Evolutionary conservation across 2,888 invertebrate species (phyloP), one percentile per base, ranked within the genome.

Genomic region (Sipha maydis): DNA sequence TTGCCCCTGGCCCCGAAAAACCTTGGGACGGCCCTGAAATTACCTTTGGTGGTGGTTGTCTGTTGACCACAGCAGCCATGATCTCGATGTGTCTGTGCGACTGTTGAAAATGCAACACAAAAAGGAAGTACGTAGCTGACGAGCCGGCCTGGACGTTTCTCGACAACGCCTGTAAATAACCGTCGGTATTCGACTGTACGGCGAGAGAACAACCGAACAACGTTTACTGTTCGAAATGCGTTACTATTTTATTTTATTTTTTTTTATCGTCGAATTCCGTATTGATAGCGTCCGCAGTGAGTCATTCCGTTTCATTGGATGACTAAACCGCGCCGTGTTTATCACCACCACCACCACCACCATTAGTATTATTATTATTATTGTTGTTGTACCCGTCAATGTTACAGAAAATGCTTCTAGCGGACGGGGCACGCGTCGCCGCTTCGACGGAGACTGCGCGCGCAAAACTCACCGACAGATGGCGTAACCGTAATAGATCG

Each of bases 261-360:
- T 71, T 71, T 28, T 85, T 85, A 78, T 85, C 85, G 85, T 19
- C 48, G 69, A 85, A 85, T 85, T 78, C 85, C 77, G 69, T 48
- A 21, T 69, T 78, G 85, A 85, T 85, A 85, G 78, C 85, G 77
- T 54, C 67, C 7, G 28, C 48, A 41, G 48, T 85, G 85, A 85
- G 77, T 85, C 85, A 84, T 77, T 77, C 41, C 34, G n/a, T 28
- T 11, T 14, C 77, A 41, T 67, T 54, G 31, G 69, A 78, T 69
- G 69, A 78, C 76, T 48, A 54, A 78, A 77, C 38, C 75, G 75
- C 25, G 21, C 38, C 75, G 75, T 28, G 8, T 3, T 21, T 34
- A 14, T 34, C 73, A 21, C 9, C 75, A 38, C 75, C 48, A 77
- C 34, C 34, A 34, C 34, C 34, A 34, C 34, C 34, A 34, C 4